These are phyloP conservation scores for Hippolais icterina DNA, from an alignment of 2,113 vertebrate genomes.

Conservation along the genomic window DNA sequence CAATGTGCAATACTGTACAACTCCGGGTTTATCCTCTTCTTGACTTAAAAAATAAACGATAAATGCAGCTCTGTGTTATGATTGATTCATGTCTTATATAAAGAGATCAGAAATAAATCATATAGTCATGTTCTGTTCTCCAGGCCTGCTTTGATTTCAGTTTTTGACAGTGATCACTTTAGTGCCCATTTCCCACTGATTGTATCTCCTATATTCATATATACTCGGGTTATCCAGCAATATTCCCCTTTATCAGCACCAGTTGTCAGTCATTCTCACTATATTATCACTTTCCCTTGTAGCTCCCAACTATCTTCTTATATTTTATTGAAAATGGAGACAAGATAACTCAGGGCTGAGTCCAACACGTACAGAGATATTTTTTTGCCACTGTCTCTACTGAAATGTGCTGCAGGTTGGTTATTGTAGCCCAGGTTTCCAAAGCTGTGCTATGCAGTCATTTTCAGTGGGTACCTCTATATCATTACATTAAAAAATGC, in stretches of 20 bases:
- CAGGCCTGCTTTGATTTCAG: background rate
- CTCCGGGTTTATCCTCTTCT: background rate
- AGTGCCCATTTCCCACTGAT: background rate
- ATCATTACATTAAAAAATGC: background rate
- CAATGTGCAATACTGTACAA: background rate
- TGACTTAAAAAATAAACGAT: background rate
- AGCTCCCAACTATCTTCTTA: background rate
- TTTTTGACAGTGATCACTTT: background rate
- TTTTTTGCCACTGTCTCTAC: background rate
- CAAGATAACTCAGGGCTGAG: background rate
- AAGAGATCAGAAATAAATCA: background rate
- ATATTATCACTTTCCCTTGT: background rate
- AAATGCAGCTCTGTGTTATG: background rate
- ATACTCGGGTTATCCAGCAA: background rate
- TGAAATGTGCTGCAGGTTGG: background rate
- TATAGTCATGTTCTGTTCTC: background rate
- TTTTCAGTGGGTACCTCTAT: background rate
- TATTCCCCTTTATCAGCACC: background rate
- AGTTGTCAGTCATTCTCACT: background rate
- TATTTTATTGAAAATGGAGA: background rate
- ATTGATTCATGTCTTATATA: background rate
- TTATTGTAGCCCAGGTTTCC: background rate
- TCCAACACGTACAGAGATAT: fast-evolving
- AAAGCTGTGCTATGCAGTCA: background rate
- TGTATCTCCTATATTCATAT: background rate